Conservation (phyloP, 2,888 invertebrate species). For the Chrysopilus asiliformis region DNA sequence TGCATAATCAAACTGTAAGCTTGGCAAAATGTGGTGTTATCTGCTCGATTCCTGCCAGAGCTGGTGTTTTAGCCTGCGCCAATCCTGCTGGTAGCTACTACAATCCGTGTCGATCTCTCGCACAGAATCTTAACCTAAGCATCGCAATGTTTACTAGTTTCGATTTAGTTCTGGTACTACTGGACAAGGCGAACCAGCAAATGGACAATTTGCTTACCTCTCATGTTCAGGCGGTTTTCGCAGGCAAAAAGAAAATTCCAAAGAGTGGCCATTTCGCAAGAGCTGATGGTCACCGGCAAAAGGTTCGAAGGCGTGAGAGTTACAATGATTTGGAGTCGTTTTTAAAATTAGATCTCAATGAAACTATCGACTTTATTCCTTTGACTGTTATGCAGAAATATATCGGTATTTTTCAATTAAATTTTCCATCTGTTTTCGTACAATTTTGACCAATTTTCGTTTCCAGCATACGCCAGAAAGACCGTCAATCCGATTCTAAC, state of each 20-base stretch:
- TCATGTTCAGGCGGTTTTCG: conserved; percentile 70
- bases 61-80: conserved; percentile 82
- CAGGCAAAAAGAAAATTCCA: conserved; percentile 32
- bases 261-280: background rate
- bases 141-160: conserved; percentile 80
- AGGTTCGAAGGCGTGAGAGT: background rate
- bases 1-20: conserved; percentile 88
- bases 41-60: conserved; percentile 65
- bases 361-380: conserved; percentile 59
- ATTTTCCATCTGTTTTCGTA: no score
- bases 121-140: conserved; percentile 79
- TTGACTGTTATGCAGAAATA: conserved; percentile 71
- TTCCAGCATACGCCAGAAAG: conserved; percentile 64
- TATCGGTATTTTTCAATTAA: conserved; percentile 37
- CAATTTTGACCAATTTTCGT: no score
- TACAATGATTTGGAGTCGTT: conserved; percentile 34
- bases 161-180: conserved; percentile 80
- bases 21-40: conserved; percentile 83
- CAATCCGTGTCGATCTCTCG: conserved; percentile 71
- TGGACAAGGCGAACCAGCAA: conserved; percentile 68
- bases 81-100: conserved; percentile 86
- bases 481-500: conserved; percentile 72
- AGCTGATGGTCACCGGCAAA: background rate
- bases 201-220: conserved; percentile 27
- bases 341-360: conserved; percentile 38